Base-by-base conservation (phyloP, 37 sponge, comb jelly and placozoan genomes). In the Halisarca cf. caerulea region DNA sequence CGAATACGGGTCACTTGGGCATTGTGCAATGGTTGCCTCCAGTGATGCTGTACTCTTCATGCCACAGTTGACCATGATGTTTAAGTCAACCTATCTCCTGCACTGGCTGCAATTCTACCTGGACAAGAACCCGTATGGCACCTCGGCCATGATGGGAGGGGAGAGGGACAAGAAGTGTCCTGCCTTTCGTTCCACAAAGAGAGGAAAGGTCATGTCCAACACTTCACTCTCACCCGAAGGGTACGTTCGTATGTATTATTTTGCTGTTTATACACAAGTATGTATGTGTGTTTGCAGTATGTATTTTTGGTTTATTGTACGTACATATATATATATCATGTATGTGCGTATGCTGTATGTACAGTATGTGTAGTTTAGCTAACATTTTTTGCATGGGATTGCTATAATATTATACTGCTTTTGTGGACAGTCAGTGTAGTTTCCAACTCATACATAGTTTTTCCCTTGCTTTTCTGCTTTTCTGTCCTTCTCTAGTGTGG, bases 131-230 rank as follows among this genome's bases (percentile, higher is more conserved):
- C 90, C 88, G 0, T 85, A 51, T 77, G 90, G 93, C 14, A 54
- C 88, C 38, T 79, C 82, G 20, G 55, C 78, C 61, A 54, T 93
- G 68, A 51, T 41, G 40, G 61, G 82, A 7, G 85, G 86, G 38
- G 28, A 84, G n/a, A 72, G 87, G 38, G 85, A 83, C 81, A 82
- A 33, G 42, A 82, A 44, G 55, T 84, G 88, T 87, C 27, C 60
- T 17, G 58, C 47, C 35, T 93, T 41, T 79, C 66, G 85, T 20
- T 88, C 86, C 44, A 83, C 85, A 20, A 62, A 58, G 41, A 44
- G 69, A 21, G 93, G 93, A 47, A 40, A 84, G 37, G 41, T 93
- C 32, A 51, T 87, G 28, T 27, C 82, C 23, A 84, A 87, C 27
- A 25, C 77, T 21, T 75, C 39, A 24, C 7, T 61, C 2, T 18